These are phyloP conservation scores for Stichopus chloronotus DNA, from an alignment of 35 echinoderm and acorn worm species.

Conservation along the genomic window DNA sequence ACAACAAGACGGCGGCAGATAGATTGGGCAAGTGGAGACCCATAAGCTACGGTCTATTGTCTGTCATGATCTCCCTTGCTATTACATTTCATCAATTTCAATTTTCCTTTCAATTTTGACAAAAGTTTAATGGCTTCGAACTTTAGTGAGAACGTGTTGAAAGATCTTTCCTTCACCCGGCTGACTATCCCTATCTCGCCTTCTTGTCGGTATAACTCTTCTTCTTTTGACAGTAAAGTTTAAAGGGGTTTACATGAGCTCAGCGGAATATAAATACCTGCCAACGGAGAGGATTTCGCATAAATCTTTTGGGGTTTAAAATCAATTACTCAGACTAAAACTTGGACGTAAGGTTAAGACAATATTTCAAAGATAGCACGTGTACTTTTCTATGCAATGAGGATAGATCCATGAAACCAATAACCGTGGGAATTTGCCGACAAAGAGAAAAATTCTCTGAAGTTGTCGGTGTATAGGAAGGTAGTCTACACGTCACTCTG, in stretches of 20 bases:
- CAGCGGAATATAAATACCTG: not conserved
- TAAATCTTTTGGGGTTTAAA: slow-evolving; percentile 2
- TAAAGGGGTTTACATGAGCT: slow-evolving; percentile 18
- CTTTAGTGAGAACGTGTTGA: not conserved
- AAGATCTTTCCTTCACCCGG: not conserved
- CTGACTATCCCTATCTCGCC: not conserved
- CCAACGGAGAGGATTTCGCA: slow-evolving; percentile 1
- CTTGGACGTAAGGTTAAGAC: not conserved
- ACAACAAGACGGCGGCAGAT: slow-evolving; percentile 10
- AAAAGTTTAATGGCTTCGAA: not conserved
- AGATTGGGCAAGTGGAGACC: not conserved
- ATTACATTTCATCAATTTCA: slow-evolving; percentile 40
- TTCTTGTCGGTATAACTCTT: not conserved
- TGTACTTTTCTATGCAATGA: not conserved
- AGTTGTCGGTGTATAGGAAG: too few relatives aligned
- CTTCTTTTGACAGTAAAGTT: not conserved
- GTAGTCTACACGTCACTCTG: too few relatives aligned
- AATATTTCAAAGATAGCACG: slow-evolving; percentile 9
- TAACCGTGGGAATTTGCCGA: slow-evolving; percentile 25
- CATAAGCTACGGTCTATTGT: not conserved
- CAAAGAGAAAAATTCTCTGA: not conserved
- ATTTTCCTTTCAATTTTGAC: slow-evolving; percentile 45
- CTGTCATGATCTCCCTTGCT: not conserved
- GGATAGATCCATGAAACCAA: not conserved
- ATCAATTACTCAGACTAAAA: not conserved